Evolutionary conservation across 2,113 vertebrate species (phyloP).

Genomic region (Vanacampus margaritifer): DNA sequence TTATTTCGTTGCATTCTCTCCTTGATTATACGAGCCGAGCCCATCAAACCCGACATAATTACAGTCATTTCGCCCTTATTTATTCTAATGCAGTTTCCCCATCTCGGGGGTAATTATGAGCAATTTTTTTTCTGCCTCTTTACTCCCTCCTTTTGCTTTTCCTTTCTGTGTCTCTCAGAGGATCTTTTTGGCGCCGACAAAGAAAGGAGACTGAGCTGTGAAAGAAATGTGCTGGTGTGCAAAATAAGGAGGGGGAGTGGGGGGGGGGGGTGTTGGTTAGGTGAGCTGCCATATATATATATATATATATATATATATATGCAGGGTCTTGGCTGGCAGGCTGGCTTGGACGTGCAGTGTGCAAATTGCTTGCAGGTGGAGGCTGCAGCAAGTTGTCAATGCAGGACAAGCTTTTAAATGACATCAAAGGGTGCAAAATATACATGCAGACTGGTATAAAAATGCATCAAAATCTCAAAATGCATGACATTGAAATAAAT

Average conservation of each 20-base stretch:
- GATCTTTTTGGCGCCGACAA: slow-evolving; percentile 99
- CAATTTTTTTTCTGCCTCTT: slow-evolving; percentile 81
- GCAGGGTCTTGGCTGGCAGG: slow-evolving; percentile 71
- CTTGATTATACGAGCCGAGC: slow-evolving; percentile 99
- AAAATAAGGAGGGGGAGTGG: slow-evolving; percentile 73
- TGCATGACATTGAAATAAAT: background rate
- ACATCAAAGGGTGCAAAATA: slow-evolving; percentile 69
- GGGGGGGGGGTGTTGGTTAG: slow-evolving; percentile 76
- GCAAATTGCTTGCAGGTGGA: slow-evolving; percentile 99
- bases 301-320: no score
- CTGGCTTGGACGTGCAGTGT: slow-evolving; percentile 74
- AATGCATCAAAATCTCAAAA: background rate
- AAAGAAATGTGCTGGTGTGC: slow-evolving; percentile 96
- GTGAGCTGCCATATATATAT: slow-evolving; percentile 90
- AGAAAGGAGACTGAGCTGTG: slow-evolving; percentile 98
- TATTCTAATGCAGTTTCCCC: slow-evolving; percentile 99
- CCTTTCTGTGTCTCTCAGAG: slow-evolving; percentile 78
- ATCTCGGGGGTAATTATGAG: slow-evolving; percentile 99
- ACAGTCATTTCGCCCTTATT: slow-evolving; percentile 99
- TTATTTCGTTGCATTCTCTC: slow-evolving; percentile 99
- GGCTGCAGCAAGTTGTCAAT: slow-evolving; percentile 84
- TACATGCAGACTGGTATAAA: no score
- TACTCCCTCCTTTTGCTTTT: background rate
- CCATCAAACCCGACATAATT: slow-evolving; percentile 99
- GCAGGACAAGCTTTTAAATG: slow-evolving; percentile 88